phyloP scores from a whole-genome alignment of 2,113 vertebrate species.

The Nannobrachium achirus region DNA sequence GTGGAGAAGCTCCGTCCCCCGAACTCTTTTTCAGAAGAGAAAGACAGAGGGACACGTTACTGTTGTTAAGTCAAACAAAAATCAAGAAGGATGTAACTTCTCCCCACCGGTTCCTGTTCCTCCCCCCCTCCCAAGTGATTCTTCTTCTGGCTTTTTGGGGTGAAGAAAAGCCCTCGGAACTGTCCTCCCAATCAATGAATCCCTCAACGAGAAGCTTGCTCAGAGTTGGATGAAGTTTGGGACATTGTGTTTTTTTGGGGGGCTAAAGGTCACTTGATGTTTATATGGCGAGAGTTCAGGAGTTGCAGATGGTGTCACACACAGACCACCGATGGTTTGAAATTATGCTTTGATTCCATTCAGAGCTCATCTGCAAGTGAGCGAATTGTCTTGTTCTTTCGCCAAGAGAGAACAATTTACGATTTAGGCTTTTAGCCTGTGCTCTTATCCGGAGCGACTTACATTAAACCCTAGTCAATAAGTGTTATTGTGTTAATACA shows the following conservation, averaged over 20 bases:
- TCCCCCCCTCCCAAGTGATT: conserved; percentile 56
- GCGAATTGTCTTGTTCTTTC: conserved; percentile 34
- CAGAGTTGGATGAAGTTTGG: conserved; percentile 48
- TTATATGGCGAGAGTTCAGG: conserved; percentile 43
- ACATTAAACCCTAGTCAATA: too few relatives aligned
- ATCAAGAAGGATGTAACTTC: conserved; percentile 34
- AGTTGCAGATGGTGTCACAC: conserved; percentile 15
- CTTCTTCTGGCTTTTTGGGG: conserved; percentile 26
- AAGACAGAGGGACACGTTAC: conserved; percentile 47
- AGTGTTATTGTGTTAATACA: conserved; percentile 14
- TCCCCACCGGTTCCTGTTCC: conserved; percentile 54
- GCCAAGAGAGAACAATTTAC: conserved; percentile 30
- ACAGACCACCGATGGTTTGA: conserved; percentile 7
- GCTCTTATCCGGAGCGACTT: background rate
- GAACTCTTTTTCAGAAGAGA: conserved; percentile 15
- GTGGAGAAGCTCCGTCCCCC: conserved; percentile 37
- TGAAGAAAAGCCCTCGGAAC: conserved; percentile 24
- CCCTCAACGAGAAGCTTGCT: conserved; percentile 40
- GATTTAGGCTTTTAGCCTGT: background rate
- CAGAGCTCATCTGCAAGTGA: conserved; percentile 18
- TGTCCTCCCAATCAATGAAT: conserved; percentile 52
- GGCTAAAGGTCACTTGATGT: conserved; percentile 44
- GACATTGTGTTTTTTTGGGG: conserved; percentile 27
- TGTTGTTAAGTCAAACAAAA: conserved; percentile 33
- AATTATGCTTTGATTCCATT: conserved; percentile 39